Conservation (phyloP, 2,797 vertebrate genomes). For the Hippocampus kuda region DNA sequence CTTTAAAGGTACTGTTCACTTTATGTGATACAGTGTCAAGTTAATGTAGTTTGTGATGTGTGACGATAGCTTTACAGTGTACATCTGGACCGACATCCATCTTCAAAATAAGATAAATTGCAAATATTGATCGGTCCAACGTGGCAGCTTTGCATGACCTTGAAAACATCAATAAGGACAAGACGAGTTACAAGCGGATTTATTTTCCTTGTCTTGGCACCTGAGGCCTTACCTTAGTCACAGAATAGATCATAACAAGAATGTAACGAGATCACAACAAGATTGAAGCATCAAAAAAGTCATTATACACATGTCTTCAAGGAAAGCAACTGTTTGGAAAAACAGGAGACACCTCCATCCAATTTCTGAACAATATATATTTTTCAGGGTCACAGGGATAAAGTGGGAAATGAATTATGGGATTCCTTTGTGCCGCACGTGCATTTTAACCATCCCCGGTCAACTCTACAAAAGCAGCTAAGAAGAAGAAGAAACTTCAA, state of each 20-base stretch:
- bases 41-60: constrained; percentile 9
- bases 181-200: neutral
- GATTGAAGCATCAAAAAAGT: too few species aligned
- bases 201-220: neutral
- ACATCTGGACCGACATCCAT: constrained; percentile 24
- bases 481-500: too few species aligned
- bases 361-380: neutral
- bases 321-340: neutral
- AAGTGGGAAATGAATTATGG: too few species aligned
- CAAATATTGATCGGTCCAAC: constrained; percentile 27
- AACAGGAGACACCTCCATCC: neutral
- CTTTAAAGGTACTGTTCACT: neutral
- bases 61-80: constrained; percentile 10
- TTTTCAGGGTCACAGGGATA: too few species aligned
- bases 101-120: constrained; percentile 11
- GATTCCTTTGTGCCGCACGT: too few species aligned
- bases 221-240: neutral
- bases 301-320: neutral
- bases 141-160: constrained; percentile 16
- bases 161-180: constrained; percentile 14
- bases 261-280: neutral
- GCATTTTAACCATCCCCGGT: too few species aligned
- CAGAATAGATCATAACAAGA: neutral
- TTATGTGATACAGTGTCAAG: neutral
- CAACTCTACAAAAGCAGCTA: too few species aligned